A percentile compares a stretch with the other conserved stretches of the same genome.
phyloP scores from a whole-genome alignment of 2,113 vertebrate species.

The Etia nguti region DNA sequence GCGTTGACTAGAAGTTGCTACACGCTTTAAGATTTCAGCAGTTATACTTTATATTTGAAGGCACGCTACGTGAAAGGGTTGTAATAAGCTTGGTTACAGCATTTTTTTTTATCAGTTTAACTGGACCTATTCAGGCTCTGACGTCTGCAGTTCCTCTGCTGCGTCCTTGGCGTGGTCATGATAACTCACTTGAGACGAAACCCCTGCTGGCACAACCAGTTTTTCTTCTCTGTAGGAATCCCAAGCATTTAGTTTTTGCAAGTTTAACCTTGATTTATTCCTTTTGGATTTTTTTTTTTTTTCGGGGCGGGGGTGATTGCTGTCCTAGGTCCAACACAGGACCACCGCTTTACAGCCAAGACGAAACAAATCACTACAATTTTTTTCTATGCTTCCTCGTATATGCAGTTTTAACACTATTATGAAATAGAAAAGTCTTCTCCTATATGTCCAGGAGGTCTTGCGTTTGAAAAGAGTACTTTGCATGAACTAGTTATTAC shows the following conservation, averaged over 20 bases:
- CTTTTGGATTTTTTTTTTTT: not conserved
- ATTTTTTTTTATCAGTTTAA: not conserved
- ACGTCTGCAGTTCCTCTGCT: not conserved
- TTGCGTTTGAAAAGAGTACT: not conserved
- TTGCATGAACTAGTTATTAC: not conserved
- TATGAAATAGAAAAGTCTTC: not conserved
- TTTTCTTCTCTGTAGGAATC: not conserved
- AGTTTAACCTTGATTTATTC: not conserved
- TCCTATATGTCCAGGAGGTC: not conserved
- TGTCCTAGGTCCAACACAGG: no score
- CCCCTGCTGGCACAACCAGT: not conserved
- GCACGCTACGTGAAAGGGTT: not conserved
- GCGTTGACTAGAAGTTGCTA: not conserved
- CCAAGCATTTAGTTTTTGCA: not conserved
- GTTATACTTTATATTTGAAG: not conserved
- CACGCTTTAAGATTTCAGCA: not conserved
- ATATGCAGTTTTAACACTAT: not conserved
- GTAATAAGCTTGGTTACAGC: not conserved
- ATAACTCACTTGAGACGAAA: not conserved
- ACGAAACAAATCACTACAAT: not conserved
- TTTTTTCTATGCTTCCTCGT: not conserved
- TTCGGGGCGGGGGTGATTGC: accelerated
- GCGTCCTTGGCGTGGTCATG: not conserved
- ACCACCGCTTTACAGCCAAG: not conserved
- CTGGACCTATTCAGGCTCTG: not conserved